A percentile compares a stretch with the other conserved stretches of the same genome.
These are phyloP conservation scores for Myotis vivesi DNA, from an alignment of 2,797 vertebrate species.

Conservation along the genomic window DNA sequence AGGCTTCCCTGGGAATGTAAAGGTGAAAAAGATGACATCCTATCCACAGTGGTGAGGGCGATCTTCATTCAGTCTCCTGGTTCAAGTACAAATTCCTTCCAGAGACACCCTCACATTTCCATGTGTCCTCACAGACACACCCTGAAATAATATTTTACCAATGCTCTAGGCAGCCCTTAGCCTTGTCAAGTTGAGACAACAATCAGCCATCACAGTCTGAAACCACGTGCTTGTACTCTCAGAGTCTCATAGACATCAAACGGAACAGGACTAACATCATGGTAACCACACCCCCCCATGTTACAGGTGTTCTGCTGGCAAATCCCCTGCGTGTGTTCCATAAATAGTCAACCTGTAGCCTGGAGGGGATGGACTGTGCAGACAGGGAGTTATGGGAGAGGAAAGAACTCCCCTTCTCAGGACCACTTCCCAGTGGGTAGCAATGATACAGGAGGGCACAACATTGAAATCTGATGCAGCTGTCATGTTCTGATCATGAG, in stretches of 20 bases:
- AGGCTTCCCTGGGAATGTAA: background rate
- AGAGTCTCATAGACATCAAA: background rate
- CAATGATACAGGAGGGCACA: background rate
- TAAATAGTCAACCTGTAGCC: background rate
- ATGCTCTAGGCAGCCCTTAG: background rate
- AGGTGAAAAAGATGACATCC: background rate
- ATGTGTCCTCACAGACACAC: background rate
- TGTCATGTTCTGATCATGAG: fast-evolving
- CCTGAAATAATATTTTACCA: background rate
- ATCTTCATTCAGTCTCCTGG: background rate
- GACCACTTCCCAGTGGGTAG: background rate
- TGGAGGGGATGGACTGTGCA: background rate
- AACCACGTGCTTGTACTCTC: too few species aligned
- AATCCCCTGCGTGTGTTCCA: background rate
- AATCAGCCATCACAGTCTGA: background rate
- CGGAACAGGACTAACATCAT: fast-evolving
- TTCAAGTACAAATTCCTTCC: background rate
- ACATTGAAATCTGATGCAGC: too few species aligned
- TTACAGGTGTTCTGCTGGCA: too few species aligned
- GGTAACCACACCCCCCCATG: background rate
- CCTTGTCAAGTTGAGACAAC: background rate
- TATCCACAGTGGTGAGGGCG: background rate
- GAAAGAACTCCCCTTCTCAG: background rate
- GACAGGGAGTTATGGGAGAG: background rate
- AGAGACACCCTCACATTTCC: background rate